Evolutionary conservation across 2,113 vertebrate genomes (phyloP).

Genomic region (Noctilio leporinus): DNA sequence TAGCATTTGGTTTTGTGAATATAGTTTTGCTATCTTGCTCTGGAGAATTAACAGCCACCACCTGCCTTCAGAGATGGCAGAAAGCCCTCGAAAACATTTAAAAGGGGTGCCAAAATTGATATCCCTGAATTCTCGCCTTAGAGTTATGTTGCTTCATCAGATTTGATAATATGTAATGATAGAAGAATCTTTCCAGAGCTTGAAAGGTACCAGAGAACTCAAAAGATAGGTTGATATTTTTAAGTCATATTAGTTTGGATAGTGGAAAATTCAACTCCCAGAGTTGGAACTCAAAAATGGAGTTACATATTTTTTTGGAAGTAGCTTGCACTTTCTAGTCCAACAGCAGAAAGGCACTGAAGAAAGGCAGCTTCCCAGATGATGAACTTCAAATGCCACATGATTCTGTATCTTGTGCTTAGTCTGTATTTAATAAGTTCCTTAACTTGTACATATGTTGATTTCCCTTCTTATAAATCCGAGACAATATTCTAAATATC

Average conservation of each 20-base stretch:
- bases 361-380: neutral
- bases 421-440: neutral
- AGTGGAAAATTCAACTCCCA: neutral
- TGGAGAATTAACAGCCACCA: neutral
- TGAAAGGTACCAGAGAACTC: neutral
- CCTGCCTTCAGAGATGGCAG: neutral
- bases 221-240: neutral
- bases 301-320: neutral
- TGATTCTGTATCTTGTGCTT: neutral
- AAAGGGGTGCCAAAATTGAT: neutral
- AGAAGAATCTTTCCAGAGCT: neutral
- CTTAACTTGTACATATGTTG: neutral
- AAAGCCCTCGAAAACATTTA: neutral
- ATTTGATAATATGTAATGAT: neutral
- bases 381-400: neutral
- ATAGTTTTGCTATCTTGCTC: neutral
- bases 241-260: neutral
- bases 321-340: neutral
- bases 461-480: neutral
- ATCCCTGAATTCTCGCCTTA: neutral
- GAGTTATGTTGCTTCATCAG: neutral
- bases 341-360: neutral
- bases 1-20: neutral
- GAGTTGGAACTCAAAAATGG: neutral
- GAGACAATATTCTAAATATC: neutral